phyloP scores from a whole-genome alignment of 2,797 vertebrate genomes.

The Rhynchonycteris naso region DNA sequence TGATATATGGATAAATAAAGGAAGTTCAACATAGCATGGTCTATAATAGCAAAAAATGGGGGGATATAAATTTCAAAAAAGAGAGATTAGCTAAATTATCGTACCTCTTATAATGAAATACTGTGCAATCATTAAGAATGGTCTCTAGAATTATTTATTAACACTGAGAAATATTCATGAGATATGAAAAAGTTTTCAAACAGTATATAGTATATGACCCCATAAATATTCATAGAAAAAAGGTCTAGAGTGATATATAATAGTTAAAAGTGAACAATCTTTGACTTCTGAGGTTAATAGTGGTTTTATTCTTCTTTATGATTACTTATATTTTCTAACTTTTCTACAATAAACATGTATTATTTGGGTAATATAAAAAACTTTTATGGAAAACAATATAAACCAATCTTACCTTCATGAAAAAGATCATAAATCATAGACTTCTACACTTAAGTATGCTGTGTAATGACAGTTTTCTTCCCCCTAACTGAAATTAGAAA shows the following conservation, averaged over 20 bases:
- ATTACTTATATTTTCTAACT: slow-evolving; percentile 14
- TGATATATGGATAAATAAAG: neutral
- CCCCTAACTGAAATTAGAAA: neutral
- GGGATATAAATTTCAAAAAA: slow-evolving; percentile 24
- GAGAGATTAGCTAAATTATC: slow-evolving; percentile 23
- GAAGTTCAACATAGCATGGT: neutral
- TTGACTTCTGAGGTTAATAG: neutral
- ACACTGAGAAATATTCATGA: neutral
- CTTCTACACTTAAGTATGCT: slow-evolving; percentile 42
- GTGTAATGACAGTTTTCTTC: neutral
- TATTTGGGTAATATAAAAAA: slow-evolving; percentile 17
- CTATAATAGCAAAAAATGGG: neutral
- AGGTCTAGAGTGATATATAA: neutral
- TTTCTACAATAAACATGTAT: neutral
- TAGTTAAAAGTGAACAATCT: neutral
- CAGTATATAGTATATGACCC: neutral
- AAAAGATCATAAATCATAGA: slow-evolving; percentile 36
- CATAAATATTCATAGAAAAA: neutral
- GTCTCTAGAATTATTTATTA: slow-evolving; percentile 38
- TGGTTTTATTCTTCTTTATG: slow-evolving; percentile 34
- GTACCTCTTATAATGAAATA: neutral
- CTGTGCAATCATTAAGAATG: neutral
- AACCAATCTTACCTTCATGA: neutral
- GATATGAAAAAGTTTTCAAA: slow-evolving; percentile 21
- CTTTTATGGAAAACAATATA: slow-evolving; percentile 15